Conservation (phyloP, 2,888 invertebrate species). For the Leucania comma region DNA sequence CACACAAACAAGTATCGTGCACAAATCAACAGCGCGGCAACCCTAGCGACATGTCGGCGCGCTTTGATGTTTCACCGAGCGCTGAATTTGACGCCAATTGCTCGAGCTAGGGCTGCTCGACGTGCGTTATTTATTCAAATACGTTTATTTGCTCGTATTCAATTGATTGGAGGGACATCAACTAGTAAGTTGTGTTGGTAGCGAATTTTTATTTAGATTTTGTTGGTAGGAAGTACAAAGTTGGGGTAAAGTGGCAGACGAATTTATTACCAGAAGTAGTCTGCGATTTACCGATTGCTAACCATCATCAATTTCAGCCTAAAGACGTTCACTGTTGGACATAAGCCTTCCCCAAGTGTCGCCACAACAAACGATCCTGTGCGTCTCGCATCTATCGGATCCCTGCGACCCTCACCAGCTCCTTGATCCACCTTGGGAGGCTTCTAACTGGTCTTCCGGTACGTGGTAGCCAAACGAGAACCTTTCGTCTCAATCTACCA, state of each 20-base stretch:
- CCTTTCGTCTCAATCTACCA: too few species aligned
- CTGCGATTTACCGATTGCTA: neutral
- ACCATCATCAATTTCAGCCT: too few species aligned
- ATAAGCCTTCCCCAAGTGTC: too few species aligned
- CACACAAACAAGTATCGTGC: conserved; percentile 42
- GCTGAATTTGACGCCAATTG: conserved; percentile 82
- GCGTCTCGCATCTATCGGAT: too few species aligned
- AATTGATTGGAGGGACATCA: conserved; percentile 74
- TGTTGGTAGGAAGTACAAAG: neutral
- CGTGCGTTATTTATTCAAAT: conserved; percentile 81
- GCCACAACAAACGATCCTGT: too few species aligned
- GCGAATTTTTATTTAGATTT: conserved; percentile 36
- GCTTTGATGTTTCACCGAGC: conserved; percentile 77
- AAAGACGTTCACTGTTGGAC: too few species aligned
- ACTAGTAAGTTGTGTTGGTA: conserved; percentile 37
- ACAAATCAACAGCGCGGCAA: conserved; percentile 66
- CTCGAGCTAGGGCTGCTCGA: conserved; percentile 72
- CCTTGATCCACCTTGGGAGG: too few species aligned
- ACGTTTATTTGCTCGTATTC: conserved; percentile 77
- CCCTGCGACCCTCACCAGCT: too few species aligned
- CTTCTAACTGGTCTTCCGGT: too few species aligned
- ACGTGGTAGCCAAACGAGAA: too few species aligned
- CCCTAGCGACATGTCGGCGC: conserved; percentile 68
- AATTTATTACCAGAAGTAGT: neutral
- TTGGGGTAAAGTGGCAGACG: neutral